A percentile compares a stretch with the other conserved stretches of the same genome.
phyloP scores from a whole-genome alignment of 1,140 invertebrate genomes.

The Drosophila ercepeae region DNA sequence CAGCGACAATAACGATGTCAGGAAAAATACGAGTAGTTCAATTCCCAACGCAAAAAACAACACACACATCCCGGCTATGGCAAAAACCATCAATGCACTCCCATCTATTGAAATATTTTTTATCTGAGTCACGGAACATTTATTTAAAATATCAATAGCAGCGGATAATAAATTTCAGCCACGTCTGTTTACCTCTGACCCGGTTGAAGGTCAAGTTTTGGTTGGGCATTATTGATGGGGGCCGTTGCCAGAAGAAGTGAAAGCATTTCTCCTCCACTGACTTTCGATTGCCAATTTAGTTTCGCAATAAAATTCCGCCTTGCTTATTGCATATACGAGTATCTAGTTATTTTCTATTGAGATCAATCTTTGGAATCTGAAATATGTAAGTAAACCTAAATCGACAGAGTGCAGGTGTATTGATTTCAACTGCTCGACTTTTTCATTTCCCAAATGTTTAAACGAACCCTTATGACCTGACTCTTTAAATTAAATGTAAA shows the following conservation, averaged over 20 bases:
- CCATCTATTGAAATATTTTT: slow-evolving; percentile 21
- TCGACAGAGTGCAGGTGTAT: neutral
- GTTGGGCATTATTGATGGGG: slow-evolving; percentile 22
- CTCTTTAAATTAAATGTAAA: slow-evolving; percentile 28
- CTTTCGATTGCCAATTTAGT: slow-evolving; percentile 3
- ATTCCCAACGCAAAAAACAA: slow-evolving; percentile 36
- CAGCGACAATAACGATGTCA: slow-evolving; percentile 41
- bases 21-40: slow-evolving; percentile 34
- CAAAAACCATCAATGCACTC: slow-evolving; percentile 19
- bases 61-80: slow-evolving; percentile 7
- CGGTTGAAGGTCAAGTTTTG: neutral
- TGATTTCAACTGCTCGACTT: neutral
- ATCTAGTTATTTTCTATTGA: neutral
- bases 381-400: too few relatives aligned
- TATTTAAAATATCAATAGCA: slow-evolving; percentile 46
- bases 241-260: neutral
- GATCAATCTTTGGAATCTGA: neutral
- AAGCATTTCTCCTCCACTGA: slow-evolving; percentile 14
- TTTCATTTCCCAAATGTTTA: neutral
- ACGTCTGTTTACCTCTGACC: slow-evolving; percentile 2
- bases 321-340: neutral
- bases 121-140: slow-evolving; percentile 39
- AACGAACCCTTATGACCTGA: neutral
- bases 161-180: slow-evolving; percentile 29
- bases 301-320: slow-evolving; percentile 11